Evolutionary conservation across 1,140 invertebrate genomes (phyloP).

Genomic region (Diplogasteroides magnus): DNA sequence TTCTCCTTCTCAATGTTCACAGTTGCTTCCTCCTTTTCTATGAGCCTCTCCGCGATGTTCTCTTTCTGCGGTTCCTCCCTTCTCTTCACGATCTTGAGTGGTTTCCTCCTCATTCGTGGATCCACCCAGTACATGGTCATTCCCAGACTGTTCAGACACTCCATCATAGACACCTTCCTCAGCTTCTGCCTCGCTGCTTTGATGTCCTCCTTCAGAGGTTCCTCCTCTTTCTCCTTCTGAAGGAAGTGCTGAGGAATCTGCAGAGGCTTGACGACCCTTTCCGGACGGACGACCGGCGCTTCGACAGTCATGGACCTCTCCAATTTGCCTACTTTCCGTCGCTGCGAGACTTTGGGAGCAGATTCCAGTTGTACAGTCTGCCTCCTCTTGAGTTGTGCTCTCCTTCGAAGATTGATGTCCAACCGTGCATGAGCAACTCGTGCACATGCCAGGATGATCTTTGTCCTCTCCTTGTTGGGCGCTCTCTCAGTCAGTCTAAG

Average conservation of each 20-base stretch:
- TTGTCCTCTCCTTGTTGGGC: constrained; percentile 17
- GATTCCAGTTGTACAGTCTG: not conserved
- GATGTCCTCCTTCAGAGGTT: constrained; percentile 18
- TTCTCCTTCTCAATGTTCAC: not conserved
- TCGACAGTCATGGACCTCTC: constrained; percentile 17
- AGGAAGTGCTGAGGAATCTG: constrained; percentile 26
- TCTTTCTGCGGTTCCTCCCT: constrained; percentile 6
- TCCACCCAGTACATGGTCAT: constrained; percentile 8
- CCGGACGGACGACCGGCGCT: constrained; percentile 4
- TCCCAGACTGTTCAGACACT: constrained; percentile 16
- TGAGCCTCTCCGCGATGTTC: constrained; percentile 5
- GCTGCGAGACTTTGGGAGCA: not conserved
- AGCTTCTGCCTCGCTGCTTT: constrained; percentile 14
- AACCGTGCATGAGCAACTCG: not conserved
- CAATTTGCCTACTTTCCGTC: constrained; percentile 19
- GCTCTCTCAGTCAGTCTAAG: constrained; percentile 30
- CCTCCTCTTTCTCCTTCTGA: constrained; percentile 17
- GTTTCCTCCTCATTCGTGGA: constrained; percentile 1
- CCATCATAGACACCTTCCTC: constrained; percentile 9
- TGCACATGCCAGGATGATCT: constrained; percentile 12
- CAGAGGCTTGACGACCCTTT: constrained; percentile 17
- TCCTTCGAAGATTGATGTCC: not conserved
- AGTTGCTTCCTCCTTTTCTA: constrained; percentile 8
- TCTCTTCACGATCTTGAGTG: not conserved
- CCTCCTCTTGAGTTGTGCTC: not conserved